Conservation (phyloP, 2,113 vertebrate species). For the Pterocles orientalis region DNA sequence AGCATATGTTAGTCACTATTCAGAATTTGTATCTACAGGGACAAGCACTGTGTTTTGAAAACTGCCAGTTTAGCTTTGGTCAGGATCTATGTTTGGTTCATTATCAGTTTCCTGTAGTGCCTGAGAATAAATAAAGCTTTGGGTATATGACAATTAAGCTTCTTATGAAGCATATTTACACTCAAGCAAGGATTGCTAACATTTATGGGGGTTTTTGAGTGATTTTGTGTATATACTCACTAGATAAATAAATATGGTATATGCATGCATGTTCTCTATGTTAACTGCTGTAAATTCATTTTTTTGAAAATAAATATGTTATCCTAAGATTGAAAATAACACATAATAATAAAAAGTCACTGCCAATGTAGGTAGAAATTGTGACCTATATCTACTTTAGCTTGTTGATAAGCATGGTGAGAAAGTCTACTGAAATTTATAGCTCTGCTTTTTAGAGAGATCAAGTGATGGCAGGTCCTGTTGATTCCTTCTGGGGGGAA, state of each 20-base stretch:
- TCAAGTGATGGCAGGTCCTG: background rate
- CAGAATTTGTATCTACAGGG: slow-evolving; percentile 9
- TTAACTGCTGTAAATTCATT: background rate
- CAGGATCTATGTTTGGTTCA: slow-evolving; percentile 10
- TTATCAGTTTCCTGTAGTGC: background rate
- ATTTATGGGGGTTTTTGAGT: background rate
- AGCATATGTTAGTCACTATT: background rate
- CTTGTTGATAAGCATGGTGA: background rate
- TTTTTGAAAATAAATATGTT: background rate
- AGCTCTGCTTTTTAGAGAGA: background rate
- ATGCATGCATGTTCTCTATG: background rate
- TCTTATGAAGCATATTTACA: background rate
- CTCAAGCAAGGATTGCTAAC: background rate
- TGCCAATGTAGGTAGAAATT: background rate
- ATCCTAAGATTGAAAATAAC: background rate
- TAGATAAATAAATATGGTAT: background rate
- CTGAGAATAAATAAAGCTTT: slow-evolving; percentile 19
- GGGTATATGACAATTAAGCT: background rate
- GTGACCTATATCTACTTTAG: background rate
- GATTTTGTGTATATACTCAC: background rate
- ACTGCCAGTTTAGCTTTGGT: background rate
- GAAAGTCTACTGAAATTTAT: background rate
- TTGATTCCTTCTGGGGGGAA: background rate
- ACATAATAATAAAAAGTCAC: background rate
- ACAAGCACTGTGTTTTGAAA: background rate